Base-by-base conservation (phyloP, 1,140 invertebrate genomes). In the Euwallacea fornicatus region DNA sequence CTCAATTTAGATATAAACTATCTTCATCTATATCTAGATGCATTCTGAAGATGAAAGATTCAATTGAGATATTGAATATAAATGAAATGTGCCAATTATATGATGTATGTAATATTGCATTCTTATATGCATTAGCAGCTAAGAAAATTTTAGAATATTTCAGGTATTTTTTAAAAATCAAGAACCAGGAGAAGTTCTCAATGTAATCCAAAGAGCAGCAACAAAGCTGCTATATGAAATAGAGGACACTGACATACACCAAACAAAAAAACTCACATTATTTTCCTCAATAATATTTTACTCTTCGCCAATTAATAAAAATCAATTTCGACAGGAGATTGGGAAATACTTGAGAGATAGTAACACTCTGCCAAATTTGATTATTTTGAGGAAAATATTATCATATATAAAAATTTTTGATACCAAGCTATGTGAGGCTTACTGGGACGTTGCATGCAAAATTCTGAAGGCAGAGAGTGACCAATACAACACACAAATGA, bases 381-480 rank as follows among this genome's bases (percentile, higher is more conserved):
- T 77, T 16, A 21, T 78, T 10, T 76, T 83, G 7, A 81, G 81
- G 41, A 81, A 81, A 64, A 75, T 83, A 13, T 66, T 85, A n/a
- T 76, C 82, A 2, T 73, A 80, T 44, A 55, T 85, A 0, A 85
- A 85, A 75, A 79, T 82, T 15, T 80, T 81, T 0, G 81, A 85
- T 73, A 16, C 73, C 0, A 62, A 77, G 7, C 33, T 82, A 11
- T 84, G 83, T 66, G 75, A 84, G 59, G 44, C 56, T 4, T 84
- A 83, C 71, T 85, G 84, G 84, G 74, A 77, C 8, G 77, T 78
- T 68, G 58, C 81, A 0, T 61, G 78, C 6, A 58, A 73, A 4
- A 69, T 78, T 56, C 53, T 85, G 41, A 66, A 81, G 6, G 69
- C 64, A 7, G 59, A 66, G 7, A 73, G 78, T 42, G 66, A 71